Evolutionary conservation across 1,140 invertebrate species (phyloP).

Genomic region (Papilio aristodemus): DNA sequence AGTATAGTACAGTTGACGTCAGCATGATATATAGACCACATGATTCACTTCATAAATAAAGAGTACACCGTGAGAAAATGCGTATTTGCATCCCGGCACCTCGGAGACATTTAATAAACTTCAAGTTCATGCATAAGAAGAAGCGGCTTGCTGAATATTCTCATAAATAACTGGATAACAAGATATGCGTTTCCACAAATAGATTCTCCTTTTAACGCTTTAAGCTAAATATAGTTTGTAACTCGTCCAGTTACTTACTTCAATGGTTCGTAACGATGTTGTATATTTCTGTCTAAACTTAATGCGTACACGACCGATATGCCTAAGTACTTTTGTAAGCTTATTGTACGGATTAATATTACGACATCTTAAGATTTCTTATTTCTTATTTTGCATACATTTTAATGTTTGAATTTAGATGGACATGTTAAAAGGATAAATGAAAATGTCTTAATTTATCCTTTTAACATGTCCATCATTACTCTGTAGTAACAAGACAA

Average conservation of each 20-base stretch:
- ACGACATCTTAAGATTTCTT: too few relatives aligned
- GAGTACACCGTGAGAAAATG: constrained; percentile 11
- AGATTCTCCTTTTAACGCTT: constrained; percentile 25
- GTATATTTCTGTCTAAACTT: not conserved
- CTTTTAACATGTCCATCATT: too few relatives aligned
- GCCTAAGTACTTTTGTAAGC: too few relatives aligned
- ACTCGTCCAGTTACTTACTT: not conserved
- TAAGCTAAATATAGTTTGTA: constrained; percentile 10
- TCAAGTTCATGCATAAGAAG: constrained; percentile 20
- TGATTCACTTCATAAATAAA: constrained; percentile 19
- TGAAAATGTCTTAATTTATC: too few relatives aligned
- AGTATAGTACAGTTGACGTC: not conserved
- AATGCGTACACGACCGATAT: too few relatives aligned
- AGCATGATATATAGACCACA: not conserved
- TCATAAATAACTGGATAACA: constrained; percentile 24
- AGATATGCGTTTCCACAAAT: constrained; percentile 20
- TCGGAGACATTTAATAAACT: constrained; percentile 27
- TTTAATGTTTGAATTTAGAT: too few relatives aligned
- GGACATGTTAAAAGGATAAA: too few relatives aligned
- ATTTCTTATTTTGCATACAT: too few relatives aligned
- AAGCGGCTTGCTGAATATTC: constrained; percentile 14
- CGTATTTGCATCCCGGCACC: constrained; percentile 15
- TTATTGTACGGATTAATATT: too few relatives aligned
- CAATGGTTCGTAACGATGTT: not conserved
- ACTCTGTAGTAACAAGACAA: too few relatives aligned